Evolutionary conservation across 2,113 vertebrate genomes (phyloP).

Genomic region (Rhabdomys dilectus): DNA sequence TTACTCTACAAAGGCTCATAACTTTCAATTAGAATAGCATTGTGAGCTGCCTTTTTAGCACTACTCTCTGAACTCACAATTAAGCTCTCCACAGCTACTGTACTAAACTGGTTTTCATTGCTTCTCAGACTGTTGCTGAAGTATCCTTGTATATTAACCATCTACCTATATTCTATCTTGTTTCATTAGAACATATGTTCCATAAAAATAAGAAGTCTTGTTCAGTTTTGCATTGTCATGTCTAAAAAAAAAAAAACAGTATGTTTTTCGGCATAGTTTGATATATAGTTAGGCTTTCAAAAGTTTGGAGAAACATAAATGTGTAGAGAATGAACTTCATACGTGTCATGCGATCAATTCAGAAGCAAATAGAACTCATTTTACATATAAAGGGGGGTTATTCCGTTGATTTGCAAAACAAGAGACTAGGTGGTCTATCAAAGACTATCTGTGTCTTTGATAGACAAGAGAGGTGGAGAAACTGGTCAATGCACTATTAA

Average conservation of each 20-base stretch:
- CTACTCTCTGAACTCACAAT: neutral
- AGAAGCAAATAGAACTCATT: neutral
- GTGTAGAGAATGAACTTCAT: neutral
- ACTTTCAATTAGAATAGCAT: neutral
- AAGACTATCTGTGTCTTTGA: too few species aligned
- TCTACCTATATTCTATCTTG: neutral
- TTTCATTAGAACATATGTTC: neutral
- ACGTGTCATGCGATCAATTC: neutral
- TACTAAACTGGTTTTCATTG: neutral
- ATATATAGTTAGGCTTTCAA: neutral
- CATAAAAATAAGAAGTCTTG: neutral
- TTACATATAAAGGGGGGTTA: neutral
- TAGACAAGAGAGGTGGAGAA: neutral
- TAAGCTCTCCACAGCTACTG: neutral
- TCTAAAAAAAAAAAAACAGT: neutral
- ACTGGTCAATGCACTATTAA: neutral
- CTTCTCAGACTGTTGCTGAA: neutral
- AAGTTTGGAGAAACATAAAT: neutral
- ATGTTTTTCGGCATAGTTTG: neutral
- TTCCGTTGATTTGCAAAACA: neutral
- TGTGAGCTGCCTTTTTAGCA: neutral
- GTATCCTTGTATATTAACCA: neutral
- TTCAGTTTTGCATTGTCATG: neutral
- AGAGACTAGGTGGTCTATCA: neutral
- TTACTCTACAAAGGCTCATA: neutral